Evolutionary conservation across 2,797 vertebrate genomes (phyloP), one percentile per base, ranked within the genome.

Genomic region (Rhabdomys pumilio): DNA sequence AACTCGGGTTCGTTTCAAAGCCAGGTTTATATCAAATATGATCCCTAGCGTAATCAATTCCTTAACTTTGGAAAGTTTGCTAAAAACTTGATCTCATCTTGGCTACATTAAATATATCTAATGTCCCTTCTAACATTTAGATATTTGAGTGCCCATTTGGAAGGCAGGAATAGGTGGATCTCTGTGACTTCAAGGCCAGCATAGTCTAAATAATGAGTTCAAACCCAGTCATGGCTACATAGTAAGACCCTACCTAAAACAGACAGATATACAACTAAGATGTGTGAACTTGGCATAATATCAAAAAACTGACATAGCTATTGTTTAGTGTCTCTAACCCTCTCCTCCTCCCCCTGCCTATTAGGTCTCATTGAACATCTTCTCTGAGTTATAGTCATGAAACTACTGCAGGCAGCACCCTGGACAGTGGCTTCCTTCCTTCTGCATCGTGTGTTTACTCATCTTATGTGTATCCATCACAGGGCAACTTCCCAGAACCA

Each of bases 11-110:
- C 67, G 79, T 50, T 31, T 83, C 55, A 83, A 90, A 94, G 44
- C 95, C 31, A 90, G 44, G 90, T 89, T 88, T 91, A 93, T 77
- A 89, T 69, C 59, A 93, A 95, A 80, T 34, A 65, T 80, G 87
- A 82, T 38, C 81, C n/a, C 6, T 94, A 6, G 89, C 86, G 80
- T 0, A 44, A 91, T 15, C 15, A 95, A 61, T 53, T 38, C 53
- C 57, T 81, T 65, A 84, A 94, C 14, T 65, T 90, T 67, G 20
- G 13, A 69, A 41, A 69, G 47, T 79, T 47, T 61, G 61, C 57
- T 87, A 61, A 12, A 83, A 8, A n/a, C 17, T 17, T 76, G 61
- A 89, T 31, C 41, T 93, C 31, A 76, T 86, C 88, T 94, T 61
- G 9, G 89, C n/a, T 91, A 79, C 67, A 63, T 76, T 22, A 87